Percentiles rank a stretch among this genome's conserved stretches.
These are phyloP conservation scores for Sicus ferrugineus DNA, from an alignment of 2,888 invertebrate species.

Conservation along the genomic window DNA sequence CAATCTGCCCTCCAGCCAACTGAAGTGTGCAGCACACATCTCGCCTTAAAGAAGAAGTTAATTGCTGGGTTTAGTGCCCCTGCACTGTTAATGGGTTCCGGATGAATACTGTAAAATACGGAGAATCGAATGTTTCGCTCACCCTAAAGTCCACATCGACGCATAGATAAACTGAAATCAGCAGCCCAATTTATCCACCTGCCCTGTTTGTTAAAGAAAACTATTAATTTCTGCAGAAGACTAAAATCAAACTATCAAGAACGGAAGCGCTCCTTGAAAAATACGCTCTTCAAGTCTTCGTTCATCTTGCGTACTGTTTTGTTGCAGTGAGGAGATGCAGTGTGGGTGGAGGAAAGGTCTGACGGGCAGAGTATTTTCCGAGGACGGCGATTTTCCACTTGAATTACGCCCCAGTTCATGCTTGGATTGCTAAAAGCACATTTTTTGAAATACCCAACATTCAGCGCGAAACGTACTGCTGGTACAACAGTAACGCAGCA, in stretches of 20 bases:
- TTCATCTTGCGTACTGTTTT: background rate
- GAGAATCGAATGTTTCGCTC: no score
- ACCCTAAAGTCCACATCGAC: no score
- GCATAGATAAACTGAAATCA: no score
- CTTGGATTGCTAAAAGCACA: slow-evolving; percentile 52
- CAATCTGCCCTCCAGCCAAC: no score
- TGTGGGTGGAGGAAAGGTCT: background rate
- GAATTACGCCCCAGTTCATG: slow-evolving; percentile 59
- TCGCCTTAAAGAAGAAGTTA: background rate
- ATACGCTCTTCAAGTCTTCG: background rate
- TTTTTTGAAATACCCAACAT: background rate
- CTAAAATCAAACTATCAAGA: background rate
- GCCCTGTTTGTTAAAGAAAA: background rate
- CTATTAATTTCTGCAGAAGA: background rate
- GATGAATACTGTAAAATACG: no score
- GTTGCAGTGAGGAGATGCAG: background rate
- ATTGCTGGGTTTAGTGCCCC: slow-evolving; percentile 1
- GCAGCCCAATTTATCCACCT: background rate
- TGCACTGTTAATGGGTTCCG: no score
- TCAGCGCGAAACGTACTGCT: no score
- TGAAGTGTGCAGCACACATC: background rate
- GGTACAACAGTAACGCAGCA: background rate
- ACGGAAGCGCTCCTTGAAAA: background rate
- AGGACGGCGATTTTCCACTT: slow-evolving; percentile 56
- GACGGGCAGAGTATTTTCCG: background rate